These are phyloP conservation scores for Caiman crocodilus DNA, from an alignment of 2,797 vertebrate species.

Conservation along the genomic window DNA sequence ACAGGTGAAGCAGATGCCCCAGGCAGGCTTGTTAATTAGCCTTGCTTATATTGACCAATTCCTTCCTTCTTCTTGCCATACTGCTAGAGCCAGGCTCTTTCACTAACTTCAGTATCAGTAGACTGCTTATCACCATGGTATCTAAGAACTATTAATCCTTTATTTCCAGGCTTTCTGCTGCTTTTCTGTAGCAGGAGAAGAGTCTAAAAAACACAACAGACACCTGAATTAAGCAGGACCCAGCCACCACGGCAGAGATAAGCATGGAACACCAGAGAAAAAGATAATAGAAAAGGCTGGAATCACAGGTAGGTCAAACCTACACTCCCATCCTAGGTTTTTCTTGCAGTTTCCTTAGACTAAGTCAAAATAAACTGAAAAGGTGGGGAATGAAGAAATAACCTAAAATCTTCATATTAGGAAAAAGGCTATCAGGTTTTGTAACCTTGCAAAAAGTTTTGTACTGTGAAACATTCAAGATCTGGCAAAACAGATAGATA, in stretches of 20 bases:
- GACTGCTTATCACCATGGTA: accelerated
- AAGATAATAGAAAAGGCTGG: not conserved
- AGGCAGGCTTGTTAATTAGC: not conserved
- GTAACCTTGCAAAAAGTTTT: accelerated
- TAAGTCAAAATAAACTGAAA: no score
- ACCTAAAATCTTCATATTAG: accelerated
- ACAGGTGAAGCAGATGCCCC: not conserved
- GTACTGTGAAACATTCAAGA: not conserved
- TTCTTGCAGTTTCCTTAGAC: not conserved
- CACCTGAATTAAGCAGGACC: accelerated
- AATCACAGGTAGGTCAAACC: accelerated
- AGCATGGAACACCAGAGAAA: not conserved
- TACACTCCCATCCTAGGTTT: accelerated
- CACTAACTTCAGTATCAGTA: not conserved
- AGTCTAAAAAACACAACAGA: not conserved
- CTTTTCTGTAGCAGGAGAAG: accelerated
- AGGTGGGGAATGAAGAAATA: accelerated
- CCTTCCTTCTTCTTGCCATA: not conserved
- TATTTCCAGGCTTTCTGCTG: not conserved
- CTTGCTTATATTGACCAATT: not conserved
- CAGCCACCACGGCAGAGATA: not conserved
- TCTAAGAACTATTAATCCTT: not conserved
- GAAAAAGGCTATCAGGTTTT: accelerated
- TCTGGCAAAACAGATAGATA: not conserved
- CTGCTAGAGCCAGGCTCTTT: accelerated